These are phyloP conservation scores for Trigoniulus corallinus DNA, from an alignment of 1,140 invertebrate species.

Conservation along the genomic window DNA sequence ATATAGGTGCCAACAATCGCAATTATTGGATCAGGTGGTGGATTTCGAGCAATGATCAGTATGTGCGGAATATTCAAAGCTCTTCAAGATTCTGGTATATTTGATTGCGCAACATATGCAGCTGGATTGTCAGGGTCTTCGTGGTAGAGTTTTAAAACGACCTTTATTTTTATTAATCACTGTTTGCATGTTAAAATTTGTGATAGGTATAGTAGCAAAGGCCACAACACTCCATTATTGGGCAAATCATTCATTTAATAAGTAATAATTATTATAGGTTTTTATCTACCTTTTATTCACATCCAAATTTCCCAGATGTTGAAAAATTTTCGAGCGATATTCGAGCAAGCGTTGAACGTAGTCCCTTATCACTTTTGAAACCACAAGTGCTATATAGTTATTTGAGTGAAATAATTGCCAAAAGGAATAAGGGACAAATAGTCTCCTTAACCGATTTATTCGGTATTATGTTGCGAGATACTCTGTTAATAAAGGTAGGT, in stretches of 20 bases:
- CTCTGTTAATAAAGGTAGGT: conserved; percentile 27
- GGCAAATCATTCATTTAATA: background rate
- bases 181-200: too few relatives aligned
- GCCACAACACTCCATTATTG: background rate
- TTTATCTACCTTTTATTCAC: conserved; percentile 20
- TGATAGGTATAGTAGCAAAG: background rate
- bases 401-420: conserved; percentile 23
- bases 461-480: conserved; percentile 31
- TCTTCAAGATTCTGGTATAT: conserved; percentile 23
- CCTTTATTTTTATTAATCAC: background rate
- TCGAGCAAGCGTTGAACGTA: conserved; percentile 25
- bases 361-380: conserved; percentile 22
- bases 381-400: conserved; percentile 25
- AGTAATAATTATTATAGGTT: conserved; percentile 18
- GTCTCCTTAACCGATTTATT: conserved; percentile 34
- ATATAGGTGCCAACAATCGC: conserved; percentile 30
- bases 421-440: conserved; percentile 27
- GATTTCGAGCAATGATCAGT: conserved; percentile 32
- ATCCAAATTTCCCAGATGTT: conserved; percentile 14
- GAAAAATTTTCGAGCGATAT: conserved; percentile 26
- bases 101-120: conserved; percentile 28
- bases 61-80: conserved; percentile 31
- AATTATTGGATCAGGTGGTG: conserved; percentile 32
- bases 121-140: conserved; percentile 30
- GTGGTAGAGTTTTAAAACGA: too few relatives aligned